Base-by-base conservation (phyloP, 2,797 vertebrate genomes). In the Stomatorhinus walkeri region DNA sequence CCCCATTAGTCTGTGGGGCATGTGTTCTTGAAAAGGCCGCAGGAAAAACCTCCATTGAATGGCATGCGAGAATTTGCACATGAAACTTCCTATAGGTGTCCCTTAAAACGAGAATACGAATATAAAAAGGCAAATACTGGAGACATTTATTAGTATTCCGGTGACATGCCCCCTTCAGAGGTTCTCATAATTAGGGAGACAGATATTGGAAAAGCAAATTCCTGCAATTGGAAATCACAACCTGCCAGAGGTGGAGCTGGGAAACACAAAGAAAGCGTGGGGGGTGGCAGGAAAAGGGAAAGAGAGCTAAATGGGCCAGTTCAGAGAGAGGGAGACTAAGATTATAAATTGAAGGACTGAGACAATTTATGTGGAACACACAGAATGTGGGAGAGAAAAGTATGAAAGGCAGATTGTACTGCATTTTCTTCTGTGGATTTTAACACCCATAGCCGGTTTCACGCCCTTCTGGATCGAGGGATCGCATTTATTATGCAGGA, bases 141-240 rank as follows among this genome's bases (percentile, higher is more conserved):
- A 93, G 94, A 94, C 87, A 94, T 90, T 90, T 91, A 95, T 96
- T 96, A 94, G 95, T 95, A 96, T 96, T 95, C 95, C 92, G 91
- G 92, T 94, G 94, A 94, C 94, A 94, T 88, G 92, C 94, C 93
- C 94, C 94, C 95, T 95, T 96, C 95, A 95, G 94, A 6, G 90
- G 92, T 92, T 92, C 94, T 95, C 94, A 95, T 96, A 96, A 96
- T 95, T 95, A 96, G 95, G 95, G 94, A 93, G 94, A 94, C 94
- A 95, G 95, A 95, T 95, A 95, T 96, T 95, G 95, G 95, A 95
- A 96, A 96, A 96, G 95, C 95, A 94, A 96, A 96, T 96, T 93
- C 96, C 94, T 95, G 94, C 95, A 94, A 94, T 94, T 95, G 94
- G 94, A 96, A 96, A 96, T 96, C 95, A 94, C 95, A 95, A 95